These are phyloP conservation scores for Mylabris phalerata DNA, from an alignment of 1,140 invertebrate genomes.

Conservation along the genomic window DNA sequence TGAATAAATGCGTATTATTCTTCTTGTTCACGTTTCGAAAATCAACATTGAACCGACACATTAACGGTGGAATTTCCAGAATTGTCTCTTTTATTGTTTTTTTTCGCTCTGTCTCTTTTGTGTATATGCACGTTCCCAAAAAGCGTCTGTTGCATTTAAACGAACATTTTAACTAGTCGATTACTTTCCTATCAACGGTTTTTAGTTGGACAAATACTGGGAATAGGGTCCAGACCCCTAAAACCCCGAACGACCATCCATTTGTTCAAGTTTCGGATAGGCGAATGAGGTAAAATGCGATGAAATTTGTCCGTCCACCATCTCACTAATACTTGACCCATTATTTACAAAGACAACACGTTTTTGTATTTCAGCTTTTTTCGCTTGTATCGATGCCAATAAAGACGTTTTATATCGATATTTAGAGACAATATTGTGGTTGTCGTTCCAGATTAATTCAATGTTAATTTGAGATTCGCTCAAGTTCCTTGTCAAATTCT, in stretches of 20 bases:
- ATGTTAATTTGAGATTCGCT: too few species aligned
- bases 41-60: too few species aligned
- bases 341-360: too few species aligned
- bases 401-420: too few species aligned
- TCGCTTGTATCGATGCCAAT: too few species aligned
- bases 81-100: constrained; percentile 11
- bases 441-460: too few species aligned
- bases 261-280: constrained; percentile 3
- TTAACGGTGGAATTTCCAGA: constrained; percentile 1
- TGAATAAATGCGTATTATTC: constrained; percentile 2
- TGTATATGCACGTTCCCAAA: not conserved
- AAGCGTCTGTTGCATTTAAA: constrained; percentile 15
- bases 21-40: too few species aligned
- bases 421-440: too few species aligned
- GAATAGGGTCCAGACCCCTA: not conserved
- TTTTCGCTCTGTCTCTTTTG: not conserved
- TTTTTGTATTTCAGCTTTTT: too few species aligned
- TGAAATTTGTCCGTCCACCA: too few species aligned
- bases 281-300: too few species aligned
- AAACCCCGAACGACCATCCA: constrained; percentile 10
- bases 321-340: too few species aligned
- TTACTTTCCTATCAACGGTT: constrained; percentile 15
- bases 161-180: constrained; percentile 15
- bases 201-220: constrained; percentile 9
- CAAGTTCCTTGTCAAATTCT: not conserved